phyloP scores from a whole-genome alignment of 2,797 vertebrate species.

The Propithecus deckenii region DNA sequence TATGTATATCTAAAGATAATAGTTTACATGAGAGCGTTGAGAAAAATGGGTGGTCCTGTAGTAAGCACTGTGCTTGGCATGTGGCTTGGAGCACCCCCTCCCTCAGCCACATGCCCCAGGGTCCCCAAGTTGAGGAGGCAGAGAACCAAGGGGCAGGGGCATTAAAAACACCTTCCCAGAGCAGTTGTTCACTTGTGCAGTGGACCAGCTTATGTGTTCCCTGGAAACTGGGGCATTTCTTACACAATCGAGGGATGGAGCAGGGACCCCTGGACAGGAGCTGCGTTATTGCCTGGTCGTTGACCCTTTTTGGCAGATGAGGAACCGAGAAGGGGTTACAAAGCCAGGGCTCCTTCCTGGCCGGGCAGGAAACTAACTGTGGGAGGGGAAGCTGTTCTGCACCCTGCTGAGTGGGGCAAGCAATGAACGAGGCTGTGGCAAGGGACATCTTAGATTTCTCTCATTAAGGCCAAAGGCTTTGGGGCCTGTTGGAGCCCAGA shows the following conservation, averaged over 20 bases:
- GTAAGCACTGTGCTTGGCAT: not conserved
- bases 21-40: not conserved
- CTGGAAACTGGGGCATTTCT: not conserved
- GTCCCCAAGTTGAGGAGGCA: not conserved
- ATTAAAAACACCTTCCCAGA: not conserved
- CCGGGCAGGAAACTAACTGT: not conserved
- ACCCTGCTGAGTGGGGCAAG: not conserved
- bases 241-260: not conserved
- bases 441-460: not conserved
- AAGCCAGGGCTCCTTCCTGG: not conserved
- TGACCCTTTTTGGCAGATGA: not conserved
- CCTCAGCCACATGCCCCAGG: not conserved
- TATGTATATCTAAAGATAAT: not conserved
- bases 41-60: not conserved
- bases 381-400: not conserved
- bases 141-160: not conserved
- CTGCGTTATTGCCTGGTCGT: not conserved
- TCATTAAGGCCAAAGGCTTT: not conserved
- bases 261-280: not conserved
- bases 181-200: not conserved
- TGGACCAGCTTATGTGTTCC: not conserved
- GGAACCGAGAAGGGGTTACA: not conserved
- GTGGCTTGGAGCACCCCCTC: not conserved
- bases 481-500: not conserved
- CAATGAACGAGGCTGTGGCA: not conserved